Conservation (phyloP, 2,888 invertebrate species). For the Pseudococcus longispinus region DNA sequence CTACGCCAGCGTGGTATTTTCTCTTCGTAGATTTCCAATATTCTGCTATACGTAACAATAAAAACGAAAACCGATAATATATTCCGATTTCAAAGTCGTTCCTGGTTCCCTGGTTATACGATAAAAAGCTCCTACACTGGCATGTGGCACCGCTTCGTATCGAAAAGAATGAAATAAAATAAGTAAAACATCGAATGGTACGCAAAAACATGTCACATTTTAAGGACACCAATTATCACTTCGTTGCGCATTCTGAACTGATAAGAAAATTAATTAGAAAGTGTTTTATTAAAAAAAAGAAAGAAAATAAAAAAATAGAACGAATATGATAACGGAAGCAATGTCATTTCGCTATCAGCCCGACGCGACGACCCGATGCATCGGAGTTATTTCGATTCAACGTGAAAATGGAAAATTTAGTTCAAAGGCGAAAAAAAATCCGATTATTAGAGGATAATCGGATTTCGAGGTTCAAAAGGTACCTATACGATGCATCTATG, state of each 20-base stretch:
- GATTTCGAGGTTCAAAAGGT: neutral
- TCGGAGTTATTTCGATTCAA: neutral
- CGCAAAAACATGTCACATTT: conserved; percentile 8
- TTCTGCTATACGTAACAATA: neutral
- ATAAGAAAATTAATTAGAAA: conserved; percentile 25
- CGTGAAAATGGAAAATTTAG: neutral
- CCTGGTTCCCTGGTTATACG: neutral
- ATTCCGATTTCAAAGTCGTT: neutral
- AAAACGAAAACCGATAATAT: neutral
- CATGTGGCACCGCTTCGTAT: neutral
- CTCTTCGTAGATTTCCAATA: conserved; percentile 16
- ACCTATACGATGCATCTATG: neutral
- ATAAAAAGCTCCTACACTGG: neutral
- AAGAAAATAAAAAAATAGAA: neutral
- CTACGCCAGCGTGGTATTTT: neutral
- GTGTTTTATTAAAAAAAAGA: conserved; percentile 9
- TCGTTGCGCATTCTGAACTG: conserved; percentile 14
- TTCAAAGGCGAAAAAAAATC: conserved; percentile 31
- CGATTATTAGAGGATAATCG: neutral
- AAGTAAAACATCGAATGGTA: neutral
- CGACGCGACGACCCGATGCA: neutral
- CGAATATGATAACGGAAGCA: neutral
- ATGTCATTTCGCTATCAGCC: neutral
- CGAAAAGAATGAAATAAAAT: neutral
- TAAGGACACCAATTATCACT: neutral